Evolutionary conservation across 30 jellyfish, hydroid and myxozoan genomes (phyloP).

Genomic region (Cassiopea xamachana): DNA sequence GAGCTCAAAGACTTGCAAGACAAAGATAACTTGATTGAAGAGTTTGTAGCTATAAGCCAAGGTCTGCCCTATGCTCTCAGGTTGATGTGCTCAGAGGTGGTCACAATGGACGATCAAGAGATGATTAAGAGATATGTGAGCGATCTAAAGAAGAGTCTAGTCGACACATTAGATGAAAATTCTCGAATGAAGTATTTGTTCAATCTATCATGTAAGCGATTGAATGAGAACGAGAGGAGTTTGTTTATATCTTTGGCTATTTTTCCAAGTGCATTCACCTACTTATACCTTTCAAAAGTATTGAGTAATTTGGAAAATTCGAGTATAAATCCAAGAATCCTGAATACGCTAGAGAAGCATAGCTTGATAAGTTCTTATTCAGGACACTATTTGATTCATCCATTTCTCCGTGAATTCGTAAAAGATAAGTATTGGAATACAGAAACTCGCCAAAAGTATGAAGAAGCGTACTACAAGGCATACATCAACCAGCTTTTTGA

Average conservation of each 20-base stretch:
- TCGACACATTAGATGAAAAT: not conserved
- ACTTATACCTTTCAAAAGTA: not conserved
- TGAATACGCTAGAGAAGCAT: not conserved
- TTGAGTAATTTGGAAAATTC: not conserved
- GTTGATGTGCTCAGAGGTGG: not conserved
- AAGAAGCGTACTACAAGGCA: not conserved
- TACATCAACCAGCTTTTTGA: constrained; percentile 6
- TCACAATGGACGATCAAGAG: not conserved
- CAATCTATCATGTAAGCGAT: not conserved
- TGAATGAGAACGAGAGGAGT: not conserved
- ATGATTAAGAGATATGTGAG: not conserved
- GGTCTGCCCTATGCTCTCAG: constrained; percentile 21
- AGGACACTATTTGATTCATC: constrained; percentile 11
- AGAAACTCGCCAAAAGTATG: not conserved
- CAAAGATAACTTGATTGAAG: not conserved
- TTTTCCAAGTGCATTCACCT: constrained; percentile 44
- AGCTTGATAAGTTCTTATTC: not conserved
- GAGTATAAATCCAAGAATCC: not conserved
- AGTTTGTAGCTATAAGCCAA: not conserved
- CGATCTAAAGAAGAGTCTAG: not conserved
- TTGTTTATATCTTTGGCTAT: constrained; percentile 22
- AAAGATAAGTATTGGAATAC: not conserved
- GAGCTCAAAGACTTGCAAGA: not conserved
- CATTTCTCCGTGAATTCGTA: constrained; percentile 13
- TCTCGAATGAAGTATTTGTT: not conserved